phyloP scores from a whole-genome alignment of 2,113 vertebrate genomes.

The Hyperoodon ampullatus region DNA sequence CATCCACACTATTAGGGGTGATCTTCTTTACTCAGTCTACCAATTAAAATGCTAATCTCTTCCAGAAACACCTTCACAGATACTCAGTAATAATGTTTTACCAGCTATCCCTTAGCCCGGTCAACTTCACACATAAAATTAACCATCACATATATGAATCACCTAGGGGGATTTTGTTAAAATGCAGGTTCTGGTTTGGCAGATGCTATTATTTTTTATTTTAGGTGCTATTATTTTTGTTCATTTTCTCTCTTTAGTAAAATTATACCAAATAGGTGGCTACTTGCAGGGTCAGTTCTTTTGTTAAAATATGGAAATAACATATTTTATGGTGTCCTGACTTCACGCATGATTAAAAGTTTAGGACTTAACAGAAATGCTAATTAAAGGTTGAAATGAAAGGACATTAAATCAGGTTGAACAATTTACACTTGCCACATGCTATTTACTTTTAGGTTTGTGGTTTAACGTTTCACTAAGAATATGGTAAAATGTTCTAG shows the following conservation, averaged over 20 bases:
- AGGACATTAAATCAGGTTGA: background rate
- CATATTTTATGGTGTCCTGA: background rate
- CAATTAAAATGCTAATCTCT: background rate
- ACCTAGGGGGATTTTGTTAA: background rate
- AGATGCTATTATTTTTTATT: background rate
- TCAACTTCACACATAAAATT: background rate
- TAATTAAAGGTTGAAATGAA: slow-evolving; percentile 28
- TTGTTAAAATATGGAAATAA: slow-evolving; percentile 40
- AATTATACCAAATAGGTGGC: slow-evolving; percentile 10
- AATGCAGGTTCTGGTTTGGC: background rate
- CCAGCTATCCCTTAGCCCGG: background rate
- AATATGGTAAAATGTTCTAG: background rate
- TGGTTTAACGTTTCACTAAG: background rate
- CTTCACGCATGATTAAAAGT: background rate
- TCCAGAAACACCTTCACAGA: background rate
- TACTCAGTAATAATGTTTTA: background rate
- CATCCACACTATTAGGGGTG: background rate
- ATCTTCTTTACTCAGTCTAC: background rate
- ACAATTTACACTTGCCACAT: slow-evolving; percentile 20
- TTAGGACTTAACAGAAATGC: slow-evolving; percentile 39
- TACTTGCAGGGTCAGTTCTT: background rate
- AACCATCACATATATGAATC: background rate
- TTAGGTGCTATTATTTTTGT: slow-evolving; percentile 1
- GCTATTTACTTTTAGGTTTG: slow-evolving; percentile 14
- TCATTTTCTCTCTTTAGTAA: slow-evolving; percentile 37